Base-by-base conservation (phyloP, 1,140 invertebrate genomes). In the Hypothenemus hampei region DNA sequence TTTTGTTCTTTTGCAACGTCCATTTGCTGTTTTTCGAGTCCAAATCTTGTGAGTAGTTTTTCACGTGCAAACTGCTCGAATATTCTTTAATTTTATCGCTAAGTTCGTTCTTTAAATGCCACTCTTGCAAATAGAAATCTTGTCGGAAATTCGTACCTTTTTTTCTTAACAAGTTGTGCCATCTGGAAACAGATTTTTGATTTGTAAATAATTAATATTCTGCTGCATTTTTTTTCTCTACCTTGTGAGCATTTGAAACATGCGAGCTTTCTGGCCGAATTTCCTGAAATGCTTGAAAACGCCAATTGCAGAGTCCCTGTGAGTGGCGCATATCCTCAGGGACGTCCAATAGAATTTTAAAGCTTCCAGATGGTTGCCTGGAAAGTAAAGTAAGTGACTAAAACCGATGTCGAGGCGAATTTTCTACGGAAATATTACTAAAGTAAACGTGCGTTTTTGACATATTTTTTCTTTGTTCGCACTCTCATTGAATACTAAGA, bases 201-300 rank as follows among this genome's bases (percentile, higher is more conserved):
- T 6, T n/a, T n/a, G n/a, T n/a, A n/a, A n/a, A n/a, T n/a, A n/a
- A n/a, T n/a, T n/a, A n/a, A n/a, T n/a, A n/a, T n/a, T n/a, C n/a
- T n/a, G n/a, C n/a, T n/a, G n/a, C n/a, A n/a, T n/a, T n/a, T n/a
- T n/a, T n/a, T n/a, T 19, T 18, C 31, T 20, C 24, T 48, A 83
- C 82, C 83, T 79, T 6, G 78, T 80, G 18, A 84, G 72, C 21
- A 84, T 68, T 66, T 84, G 82, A 60, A 84, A 75, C 37, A 83
- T 69, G 59, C 82, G 71, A 0, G 81, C 77, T 63, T 76, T 74
- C 60, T 85, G 82, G 29, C 83, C 83, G 40, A 74, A 72, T 40
- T 74, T 75, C 40, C 83, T 75, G 19, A 85, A 68, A 33, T 81
- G 73, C 35, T 77, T 72, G 16, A 78, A 78, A 0, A 78, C 75